Evolutionary conservation across 1,140 invertebrate genomes (phyloP).

Genomic region (Lepidurus packardi): DNA sequence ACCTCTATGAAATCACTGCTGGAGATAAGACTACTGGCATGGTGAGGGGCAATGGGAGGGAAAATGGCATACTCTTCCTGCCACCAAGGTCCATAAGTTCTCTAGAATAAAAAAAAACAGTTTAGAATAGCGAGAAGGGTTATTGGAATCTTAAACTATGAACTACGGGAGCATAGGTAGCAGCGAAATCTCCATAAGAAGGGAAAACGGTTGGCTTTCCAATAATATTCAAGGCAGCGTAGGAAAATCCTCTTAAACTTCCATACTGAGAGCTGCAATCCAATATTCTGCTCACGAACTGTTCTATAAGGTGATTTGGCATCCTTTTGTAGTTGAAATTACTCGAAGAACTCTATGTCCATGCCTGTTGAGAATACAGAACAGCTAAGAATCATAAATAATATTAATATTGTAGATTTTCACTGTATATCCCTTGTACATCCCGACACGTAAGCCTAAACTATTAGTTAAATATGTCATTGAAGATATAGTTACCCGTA

Average conservation of each 20-base stretch:
- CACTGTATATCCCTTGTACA: too few species aligned
- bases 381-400: neutral
- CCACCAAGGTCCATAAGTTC: slow-evolving; percentile 88
- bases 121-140: neutral
- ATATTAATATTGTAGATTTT: too few species aligned
- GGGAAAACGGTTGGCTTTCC: slow-evolving; percentile 77
- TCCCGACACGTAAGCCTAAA: too few species aligned
- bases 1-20: slow-evolving; percentile 57
- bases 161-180: slow-evolving; percentile 78
- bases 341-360: neutral
- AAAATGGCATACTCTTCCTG: slow-evolving; percentile 52
- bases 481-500: too few species aligned
- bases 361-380: neutral
- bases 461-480: too few species aligned
- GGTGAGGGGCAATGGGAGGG: slow-evolving; percentile 27
- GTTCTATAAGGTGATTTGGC: slow-evolving; percentile 47
- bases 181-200: slow-evolving; percentile 80
- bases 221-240: slow-evolving; percentile 75
- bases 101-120: slow-evolving; percentile 50
- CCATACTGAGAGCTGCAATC: slow-evolving; percentile 88
- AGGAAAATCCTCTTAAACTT: slow-evolving; percentile 76
- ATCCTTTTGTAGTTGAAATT: neutral
- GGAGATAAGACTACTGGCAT: slow-evolving; percentile 36
- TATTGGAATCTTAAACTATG: neutral
- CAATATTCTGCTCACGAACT: slow-evolving; percentile 61